Percentiles rank a stretch among this genome's conserved stretches.
These are phyloP conservation scores for Tenthredo amoena DNA, from an alignment of 2,888 invertebrate genomes.

Conservation along the genomic window DNA sequence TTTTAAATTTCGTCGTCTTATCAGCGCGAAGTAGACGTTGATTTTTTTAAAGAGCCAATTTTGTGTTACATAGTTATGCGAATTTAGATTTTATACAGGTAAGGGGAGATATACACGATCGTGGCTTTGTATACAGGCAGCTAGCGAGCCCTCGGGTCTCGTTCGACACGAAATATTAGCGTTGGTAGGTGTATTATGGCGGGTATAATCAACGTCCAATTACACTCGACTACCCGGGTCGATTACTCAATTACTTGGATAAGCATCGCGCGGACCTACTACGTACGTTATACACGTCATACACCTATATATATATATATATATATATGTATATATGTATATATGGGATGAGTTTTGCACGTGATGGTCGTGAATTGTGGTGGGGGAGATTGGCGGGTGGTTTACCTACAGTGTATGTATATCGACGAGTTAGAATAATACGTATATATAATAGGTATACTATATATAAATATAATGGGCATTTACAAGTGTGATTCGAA, in stretches of 20 bases:
- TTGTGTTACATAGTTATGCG: too few species aligned
- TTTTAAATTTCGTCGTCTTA: too few species aligned
- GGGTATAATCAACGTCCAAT: conserved; percentile 51
- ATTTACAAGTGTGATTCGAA: conserved; percentile 75
- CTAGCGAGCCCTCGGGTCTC: conserved; percentile 34
- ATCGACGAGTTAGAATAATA: conserved; percentile 26
- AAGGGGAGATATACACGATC: background rate
- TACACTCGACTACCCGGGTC: conserved; percentile 51
- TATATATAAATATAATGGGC: conserved; percentile 1
- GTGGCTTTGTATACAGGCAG: background rate
- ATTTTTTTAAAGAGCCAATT: too few species aligned
- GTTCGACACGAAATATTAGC: conserved; percentile 49
- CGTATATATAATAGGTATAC: conserved; percentile 11
- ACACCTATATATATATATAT: too few species aligned
- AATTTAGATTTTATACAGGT: background rate
- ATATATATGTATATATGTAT: too few species aligned
- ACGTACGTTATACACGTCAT: background rate
- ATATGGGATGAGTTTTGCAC: conserved; percentile 17
- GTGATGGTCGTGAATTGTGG: conserved; percentile 4
- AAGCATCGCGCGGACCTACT: conserved; percentile 40
- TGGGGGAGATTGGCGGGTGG: background rate
- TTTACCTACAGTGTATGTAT: background rate
- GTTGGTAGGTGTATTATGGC: conserved; percentile 47
- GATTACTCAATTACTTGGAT: conserved; percentile 51
- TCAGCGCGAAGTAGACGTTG: too few species aligned